Evolutionary conservation across 1,140 invertebrate species (phyloP).

Genomic region (Hyphantria cunea): DNA sequence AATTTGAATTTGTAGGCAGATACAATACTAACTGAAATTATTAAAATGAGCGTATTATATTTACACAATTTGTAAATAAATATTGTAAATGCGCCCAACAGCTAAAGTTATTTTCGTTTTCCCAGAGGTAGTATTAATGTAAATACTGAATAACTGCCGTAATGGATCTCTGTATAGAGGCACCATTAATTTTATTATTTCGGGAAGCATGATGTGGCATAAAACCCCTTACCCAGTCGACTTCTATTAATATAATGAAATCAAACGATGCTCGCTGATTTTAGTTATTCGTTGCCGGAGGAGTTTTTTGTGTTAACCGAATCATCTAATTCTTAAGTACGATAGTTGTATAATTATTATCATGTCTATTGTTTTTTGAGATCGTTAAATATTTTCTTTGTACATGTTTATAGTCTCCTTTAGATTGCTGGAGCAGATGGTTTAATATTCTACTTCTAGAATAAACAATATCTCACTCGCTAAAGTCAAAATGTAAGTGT

Average conservation of each 20-base stretch:
- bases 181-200: slow-evolving; percentile 67
- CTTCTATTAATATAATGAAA: slow-evolving; percentile 50
- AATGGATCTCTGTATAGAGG: slow-evolving; percentile 56
- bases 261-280: slow-evolving; percentile 52
- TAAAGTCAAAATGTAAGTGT: too few species aligned
- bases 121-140: slow-evolving; percentile 28
- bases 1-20: too few species aligned
- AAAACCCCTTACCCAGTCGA: slow-evolving; percentile 43
- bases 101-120: slow-evolving; percentile 13
- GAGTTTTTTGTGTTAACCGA: slow-evolving; percentile 11
- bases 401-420: not conserved
- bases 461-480: too few species aligned
- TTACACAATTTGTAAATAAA: too few species aligned
- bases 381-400: not conserved
- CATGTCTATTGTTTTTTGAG: not conserved
- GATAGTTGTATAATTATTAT: not conserved
- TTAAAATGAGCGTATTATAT: too few species aligned
- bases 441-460: too few species aligned
- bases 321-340: slow-evolving; percentile 9
- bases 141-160: slow-evolving; percentile 38
- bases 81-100: too few species aligned
- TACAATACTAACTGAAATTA: too few species aligned
- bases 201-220: slow-evolving; percentile 50
- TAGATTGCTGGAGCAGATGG: too few species aligned
- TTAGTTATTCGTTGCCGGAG: slow-evolving; percentile 25